Evolutionary conservation across 2,113 vertebrate species (phyloP), one percentile per base, ranked within the genome.

Genomic region (Sphyrna mokarran): DNA sequence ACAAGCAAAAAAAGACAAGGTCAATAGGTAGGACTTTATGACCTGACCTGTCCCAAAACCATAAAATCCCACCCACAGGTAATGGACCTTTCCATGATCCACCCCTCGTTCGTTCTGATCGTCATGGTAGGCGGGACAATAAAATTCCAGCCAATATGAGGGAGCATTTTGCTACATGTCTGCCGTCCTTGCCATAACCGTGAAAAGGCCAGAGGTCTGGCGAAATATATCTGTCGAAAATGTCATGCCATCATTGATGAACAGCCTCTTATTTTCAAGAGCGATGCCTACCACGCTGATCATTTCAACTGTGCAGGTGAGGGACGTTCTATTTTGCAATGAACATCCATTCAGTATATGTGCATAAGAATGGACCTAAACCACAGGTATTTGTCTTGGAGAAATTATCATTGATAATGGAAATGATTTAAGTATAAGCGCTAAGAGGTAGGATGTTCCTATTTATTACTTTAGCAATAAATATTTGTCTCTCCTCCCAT

Each of bases 281-380:
- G 99, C 0, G 99, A 99, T 97, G 99, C 99, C 1, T 99, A 99
- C 96, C 99, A 99, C 96, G 99, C 99, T 0, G 99, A 99, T 97
- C 99, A 99, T 96, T 99, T 99, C 98, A 99, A 98, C 98, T 99
- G 99, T 97, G 99, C 97, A 98, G 99, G 99, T 99, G 97, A 97
- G 97, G 97, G 95, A 68, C 22, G 33, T 93, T 66, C 5, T n/a
- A 66, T 16, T 72, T 54, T 29, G 0, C 54, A 72, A 48, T 29
- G 1, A 54, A 69, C 22, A 54, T 54, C 72, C 13, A 54, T 33
- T 70, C 22, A 72, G 43, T 13, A 54, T 22, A 54, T 76, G 66
- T 72, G 40, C 94, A 72, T 70, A 23, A 69, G 37, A 70, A 11
- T 5, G n/a, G 16, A 4, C 29, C 69, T 18, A 37, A 72, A 33